Base-by-base conservation (phyloP, 2,888 invertebrate species). In the Taenaris catops region DNA sequence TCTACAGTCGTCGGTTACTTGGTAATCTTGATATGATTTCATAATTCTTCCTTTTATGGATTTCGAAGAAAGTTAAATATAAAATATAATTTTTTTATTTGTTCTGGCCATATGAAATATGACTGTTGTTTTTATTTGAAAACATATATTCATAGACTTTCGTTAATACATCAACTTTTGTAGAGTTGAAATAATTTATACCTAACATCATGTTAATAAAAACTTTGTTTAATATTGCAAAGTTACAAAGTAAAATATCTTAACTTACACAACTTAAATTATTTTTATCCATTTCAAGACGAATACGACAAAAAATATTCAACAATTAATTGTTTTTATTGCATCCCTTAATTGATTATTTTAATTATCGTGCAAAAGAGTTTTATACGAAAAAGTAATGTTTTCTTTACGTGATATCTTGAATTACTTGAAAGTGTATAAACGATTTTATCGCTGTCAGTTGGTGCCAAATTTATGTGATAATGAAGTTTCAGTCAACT, bases 401-500 rank as follows among this genome's bases (percentile, higher is more conserved):
- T 17, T 31, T 5, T 2, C 16, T 17, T 6, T 18, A 32, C 32
- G 32, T 32, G 24, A 32, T 32, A 25, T 11, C 9, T 18, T 32
- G 24, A 17, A 11, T 18, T 10, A 24, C 11, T 27, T 10, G 11
- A 21, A 32, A 36, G 25, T 34, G 34, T 23, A 23, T 23, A 23
- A 32, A 32, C 32, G 11, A 8, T 32, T 32, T 25, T 35, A 28
- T 25, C 28, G 8, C 11, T 7, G 26, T 14, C 23, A 27, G 24
- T 19, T 17, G 12, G 37, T 29, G 26, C 24, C 25, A 16, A 14
- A 14, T 43, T 55, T 64, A 69, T 55, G 66, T 68, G 64, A 63
- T 64, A 67, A 71, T 69, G 64, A 60, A 52, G 49, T 52, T 51
- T 48, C 48, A 40, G 38, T 35, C 41, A 34, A 36, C 38, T 35